Conservation (phyloP, 2,797 vertebrate species). For the Pteropus rufus region DNA sequence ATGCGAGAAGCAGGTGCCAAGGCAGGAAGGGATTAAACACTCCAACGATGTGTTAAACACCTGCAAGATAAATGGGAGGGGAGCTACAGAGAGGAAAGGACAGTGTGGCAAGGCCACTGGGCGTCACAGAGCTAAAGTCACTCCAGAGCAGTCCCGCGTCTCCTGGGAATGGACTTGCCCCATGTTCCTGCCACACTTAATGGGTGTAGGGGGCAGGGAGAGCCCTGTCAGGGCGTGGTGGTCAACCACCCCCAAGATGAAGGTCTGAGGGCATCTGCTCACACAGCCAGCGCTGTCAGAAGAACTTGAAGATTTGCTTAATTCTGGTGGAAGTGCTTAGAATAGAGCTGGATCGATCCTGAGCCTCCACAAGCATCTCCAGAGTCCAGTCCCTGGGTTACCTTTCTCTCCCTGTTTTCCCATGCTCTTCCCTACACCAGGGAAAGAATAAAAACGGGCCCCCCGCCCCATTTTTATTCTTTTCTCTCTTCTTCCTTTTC, state of each 20-base stretch:
- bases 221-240: accelerated
- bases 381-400: not conserved
- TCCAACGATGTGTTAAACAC: not conserved
- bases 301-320: not conserved
- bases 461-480: not conserved
- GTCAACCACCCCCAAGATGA: not conserved
- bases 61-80: not conserved
- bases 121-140: not conserved
- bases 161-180: not conserved
- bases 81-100: not conserved
- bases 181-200: not conserved
- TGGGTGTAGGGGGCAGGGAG: no score
- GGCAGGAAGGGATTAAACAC: not conserved
- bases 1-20: not conserved
- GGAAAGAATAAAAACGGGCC: no score
- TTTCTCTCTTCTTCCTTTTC: not conserved
- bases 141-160: not conserved
- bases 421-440: no score
- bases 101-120: not conserved
- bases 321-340: not conserved
- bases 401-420: not conserved
- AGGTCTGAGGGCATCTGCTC: not conserved
- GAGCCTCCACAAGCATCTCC: not conserved
- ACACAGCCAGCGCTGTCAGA: accelerated
- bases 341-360: not conserved